Evolutionary conservation across 2,888 invertebrate species (phyloP).

Genomic region (Hecatera dysodea): DNA sequence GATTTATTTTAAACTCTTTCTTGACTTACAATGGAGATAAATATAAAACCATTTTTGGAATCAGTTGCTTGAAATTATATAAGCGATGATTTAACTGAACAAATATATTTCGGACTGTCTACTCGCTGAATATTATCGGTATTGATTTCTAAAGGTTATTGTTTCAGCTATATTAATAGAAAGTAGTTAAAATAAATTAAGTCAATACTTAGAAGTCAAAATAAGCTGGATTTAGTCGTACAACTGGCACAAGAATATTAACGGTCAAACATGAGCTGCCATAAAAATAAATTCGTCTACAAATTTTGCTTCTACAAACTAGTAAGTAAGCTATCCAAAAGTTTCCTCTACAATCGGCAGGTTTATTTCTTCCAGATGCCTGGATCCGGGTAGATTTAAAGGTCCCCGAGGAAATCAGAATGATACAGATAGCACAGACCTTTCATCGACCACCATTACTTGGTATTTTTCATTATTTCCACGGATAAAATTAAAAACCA

Average conservation of each 20-base stretch:
- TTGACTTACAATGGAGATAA: background rate
- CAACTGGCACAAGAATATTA: background rate
- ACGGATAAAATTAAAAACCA: constrained; percentile 56
- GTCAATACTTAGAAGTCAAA: too few species aligned
- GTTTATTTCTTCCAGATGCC: constrained; percentile 58
- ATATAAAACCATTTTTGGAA: background rate
- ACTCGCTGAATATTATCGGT: background rate
- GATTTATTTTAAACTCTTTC: constrained; percentile 19
- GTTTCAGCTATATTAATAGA: background rate
- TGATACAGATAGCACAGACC: constrained; percentile 45
- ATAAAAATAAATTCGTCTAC: background rate
- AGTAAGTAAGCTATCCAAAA: constrained; percentile 22
- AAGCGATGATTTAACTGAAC: background rate
- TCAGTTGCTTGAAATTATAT: background rate
- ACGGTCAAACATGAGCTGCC: background rate
- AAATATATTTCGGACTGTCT: background rate
- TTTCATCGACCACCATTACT: constrained; percentile 49
- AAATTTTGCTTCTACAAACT: constrained; percentile 11
- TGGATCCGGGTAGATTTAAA: constrained; percentile 56
- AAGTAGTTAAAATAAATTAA: background rate
- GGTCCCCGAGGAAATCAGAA: constrained; percentile 55
- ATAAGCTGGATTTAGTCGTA: background rate
- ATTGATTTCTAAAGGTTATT: background rate
- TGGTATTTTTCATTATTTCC: constrained; percentile 43
- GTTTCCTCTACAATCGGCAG: constrained; percentile 46